A percentile compares a stretch with the other conserved stretches of the same genome.
phyloP scores from a whole-genome alignment of 1,140 invertebrate species.

The Hycleus cichorii region DNA sequence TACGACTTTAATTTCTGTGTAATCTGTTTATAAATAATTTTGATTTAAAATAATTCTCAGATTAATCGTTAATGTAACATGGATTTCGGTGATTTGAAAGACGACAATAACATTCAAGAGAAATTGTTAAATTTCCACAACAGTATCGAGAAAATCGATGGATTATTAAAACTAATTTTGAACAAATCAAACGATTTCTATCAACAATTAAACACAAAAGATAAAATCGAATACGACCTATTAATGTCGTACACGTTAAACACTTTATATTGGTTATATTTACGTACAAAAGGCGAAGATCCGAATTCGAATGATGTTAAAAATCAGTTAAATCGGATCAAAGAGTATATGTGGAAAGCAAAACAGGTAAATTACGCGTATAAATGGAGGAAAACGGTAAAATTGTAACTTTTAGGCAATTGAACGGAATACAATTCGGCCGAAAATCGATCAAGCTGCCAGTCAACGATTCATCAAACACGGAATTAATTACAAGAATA shows the following conservation, averaged over 20 bases:
- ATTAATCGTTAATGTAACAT: constrained; percentile 19
- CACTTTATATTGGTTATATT: constrained; percentile 52
- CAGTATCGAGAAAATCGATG: constrained; percentile 45
- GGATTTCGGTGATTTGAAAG: constrained; percentile 40
- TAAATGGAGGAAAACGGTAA: background rate
- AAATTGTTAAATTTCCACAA: constrained; percentile 45
- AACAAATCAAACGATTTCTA: constrained; percentile 39
- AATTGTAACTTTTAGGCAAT: constrained; percentile 33
- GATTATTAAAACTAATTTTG: constrained; percentile 42
- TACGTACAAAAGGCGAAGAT: constrained; percentile 50
- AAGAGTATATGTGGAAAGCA: constrained; percentile 50
- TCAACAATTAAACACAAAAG: constrained; percentile 45
- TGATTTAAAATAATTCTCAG: no score
- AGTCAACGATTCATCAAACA: constrained; percentile 52
- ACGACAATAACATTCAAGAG: constrained; percentile 43
- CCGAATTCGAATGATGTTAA: constrained; percentile 48
- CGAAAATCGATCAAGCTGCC: constrained; percentile 47
- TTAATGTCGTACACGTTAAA: constrained; percentile 51
- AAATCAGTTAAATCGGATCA: constrained; percentile 49
- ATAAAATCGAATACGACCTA: constrained; percentile 53
- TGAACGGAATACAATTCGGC: constrained; percentile 47
- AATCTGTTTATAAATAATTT: no score
- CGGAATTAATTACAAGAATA: constrained; percentile 37
- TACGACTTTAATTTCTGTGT: no score
- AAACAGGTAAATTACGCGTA: constrained; percentile 41